Conservation (phyloP, 2,113 vertebrate species). For the Gopherus evgoodei region DNA sequence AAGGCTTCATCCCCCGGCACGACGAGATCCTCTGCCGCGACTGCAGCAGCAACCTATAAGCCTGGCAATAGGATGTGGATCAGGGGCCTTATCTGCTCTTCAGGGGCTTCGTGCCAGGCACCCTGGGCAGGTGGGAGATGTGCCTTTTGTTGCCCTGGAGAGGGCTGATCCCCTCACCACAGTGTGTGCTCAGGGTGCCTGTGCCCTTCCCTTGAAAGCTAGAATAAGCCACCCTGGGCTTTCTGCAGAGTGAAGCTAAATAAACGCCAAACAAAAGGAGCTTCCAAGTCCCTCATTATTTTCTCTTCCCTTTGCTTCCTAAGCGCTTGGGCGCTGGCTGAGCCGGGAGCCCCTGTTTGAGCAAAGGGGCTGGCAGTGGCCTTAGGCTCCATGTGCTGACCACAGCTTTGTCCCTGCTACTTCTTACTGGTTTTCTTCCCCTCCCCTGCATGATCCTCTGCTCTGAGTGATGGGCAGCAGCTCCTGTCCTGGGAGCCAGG, state of each 20-base stretch:
- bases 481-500: rapidly evolving
- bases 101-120: slow-evolving; percentile 29
- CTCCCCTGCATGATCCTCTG: background rate
- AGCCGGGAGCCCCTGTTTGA: slow-evolving; percentile 9
- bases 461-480: background rate
- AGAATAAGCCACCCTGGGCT: slow-evolving; percentile 24
- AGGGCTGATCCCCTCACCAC: background rate
- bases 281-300: slow-evolving; percentile 55
- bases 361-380: background rate
- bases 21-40: slow-evolving; percentile 93
- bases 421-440: background rate
- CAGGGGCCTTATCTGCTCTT: background rate
- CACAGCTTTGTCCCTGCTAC: background rate
- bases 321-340: slow-evolving; percentile 5
- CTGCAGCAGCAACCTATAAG: slow-evolving; percentile 92
- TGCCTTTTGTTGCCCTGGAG: background rate
- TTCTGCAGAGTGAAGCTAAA: slow-evolving; percentile 57
- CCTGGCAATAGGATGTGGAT: background rate
- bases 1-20: slow-evolving; percentile 93
- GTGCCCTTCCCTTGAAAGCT: slow-evolving; percentile 35
- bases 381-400: background rate
- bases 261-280: slow-evolving; percentile 58
- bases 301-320: slow-evolving; percentile 62
- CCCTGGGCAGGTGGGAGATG: slow-evolving; percentile 16
- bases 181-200: background rate